Conservation (phyloP, 2,888 invertebrate species). For the Ormyrus pomaceus region DNA sequence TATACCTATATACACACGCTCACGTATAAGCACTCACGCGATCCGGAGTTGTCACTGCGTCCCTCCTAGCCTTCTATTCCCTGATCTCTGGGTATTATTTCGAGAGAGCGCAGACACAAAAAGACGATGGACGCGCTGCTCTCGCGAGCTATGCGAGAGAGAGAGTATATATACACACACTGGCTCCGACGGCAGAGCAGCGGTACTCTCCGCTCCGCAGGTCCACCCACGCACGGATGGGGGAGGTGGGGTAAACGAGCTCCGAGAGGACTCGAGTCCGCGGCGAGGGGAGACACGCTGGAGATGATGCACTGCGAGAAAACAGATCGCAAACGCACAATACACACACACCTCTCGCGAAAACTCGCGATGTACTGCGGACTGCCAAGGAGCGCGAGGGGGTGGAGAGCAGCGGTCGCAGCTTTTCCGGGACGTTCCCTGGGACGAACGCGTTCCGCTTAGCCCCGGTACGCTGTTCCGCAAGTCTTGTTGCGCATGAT, state of each 20-base stretch:
- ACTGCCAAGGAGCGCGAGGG: background rate
- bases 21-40: no score
- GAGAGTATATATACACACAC: background rate
- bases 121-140: slow-evolving; percentile 1
- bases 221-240: no score
- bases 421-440: slow-evolving; percentile 20
- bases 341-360: background rate
- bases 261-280: no score
- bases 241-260: no score
- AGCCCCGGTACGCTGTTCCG: background rate
- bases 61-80: background rate
- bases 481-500: background rate
- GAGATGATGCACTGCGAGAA: background rate
- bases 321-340: background rate
- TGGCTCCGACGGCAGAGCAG: background rate
- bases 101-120: background rate
- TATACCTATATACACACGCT: no score
- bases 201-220: background rate
- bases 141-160: background rate
- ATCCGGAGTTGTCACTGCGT: background rate
- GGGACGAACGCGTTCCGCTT: background rate
- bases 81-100: background rate
- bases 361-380: background rate
- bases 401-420: slow-evolving; percentile 1
- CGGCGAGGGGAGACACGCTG: background rate